phyloP scores from a whole-genome alignment of 37 sponge, comb jelly and placozoan genomes.

The Hormiphora californensis region DNA sequence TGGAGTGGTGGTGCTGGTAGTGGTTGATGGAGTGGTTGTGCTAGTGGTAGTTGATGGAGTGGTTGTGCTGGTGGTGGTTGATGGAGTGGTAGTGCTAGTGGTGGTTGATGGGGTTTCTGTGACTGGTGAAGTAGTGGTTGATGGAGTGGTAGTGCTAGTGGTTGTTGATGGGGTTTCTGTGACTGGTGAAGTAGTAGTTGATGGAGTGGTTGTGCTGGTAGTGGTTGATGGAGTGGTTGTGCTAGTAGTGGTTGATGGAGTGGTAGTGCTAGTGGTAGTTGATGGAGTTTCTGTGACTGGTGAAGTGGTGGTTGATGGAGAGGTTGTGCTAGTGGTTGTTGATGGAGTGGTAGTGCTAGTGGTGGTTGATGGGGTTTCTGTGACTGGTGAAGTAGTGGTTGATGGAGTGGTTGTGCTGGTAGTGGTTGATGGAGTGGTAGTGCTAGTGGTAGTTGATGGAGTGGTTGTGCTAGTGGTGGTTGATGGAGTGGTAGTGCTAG shows the following conservation, averaged over 20 bases:
- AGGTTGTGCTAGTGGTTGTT: not conserved
- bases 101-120: not conserved
- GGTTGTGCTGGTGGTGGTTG: not conserved
- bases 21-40: not conserved
- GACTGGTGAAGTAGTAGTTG: not conserved
- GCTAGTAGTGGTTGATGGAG: no score
- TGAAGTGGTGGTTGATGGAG: not conserved
- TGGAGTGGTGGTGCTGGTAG: not conserved
- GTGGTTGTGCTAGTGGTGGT: not conserved
- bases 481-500: not conserved
- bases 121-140: not conserved
- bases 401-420: not conserved
- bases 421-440: not conserved
- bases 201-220: not conserved
- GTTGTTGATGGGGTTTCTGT: not conserved
- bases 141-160: not conserved
- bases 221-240: no score
- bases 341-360: conserved; percentile 2
- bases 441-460: not conserved
- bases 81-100: not conserved
- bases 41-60: not conserved
- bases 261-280: not conserved
- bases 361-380: not conserved
- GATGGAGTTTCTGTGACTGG: not conserved
- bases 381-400: not conserved